These are phyloP conservation scores for Mallotus villosus DNA, from an alignment of 2,797 vertebrate genomes.

Conservation along the genomic window DNA sequence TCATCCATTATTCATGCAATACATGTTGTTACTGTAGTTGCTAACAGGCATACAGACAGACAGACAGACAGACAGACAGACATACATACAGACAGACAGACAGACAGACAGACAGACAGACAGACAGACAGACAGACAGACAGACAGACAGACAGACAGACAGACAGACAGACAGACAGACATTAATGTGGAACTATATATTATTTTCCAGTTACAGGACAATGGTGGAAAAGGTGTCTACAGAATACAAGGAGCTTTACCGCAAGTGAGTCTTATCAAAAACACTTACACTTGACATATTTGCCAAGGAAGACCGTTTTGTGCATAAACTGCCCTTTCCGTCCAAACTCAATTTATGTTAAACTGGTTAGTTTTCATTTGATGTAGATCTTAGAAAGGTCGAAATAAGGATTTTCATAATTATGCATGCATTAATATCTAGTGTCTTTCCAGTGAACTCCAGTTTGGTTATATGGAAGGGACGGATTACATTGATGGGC, in stretches of 20 bases:
- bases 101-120: too few species aligned
- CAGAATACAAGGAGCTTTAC: slow-evolving; percentile 81
- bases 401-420: not conserved
- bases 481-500: slow-evolving; percentile 84
- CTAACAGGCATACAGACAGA: not conserved
- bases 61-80: too few species aligned
- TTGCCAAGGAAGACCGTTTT: too few species aligned
- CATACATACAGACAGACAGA: too few species aligned
- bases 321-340: too few species aligned
- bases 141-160: too few species aligned
- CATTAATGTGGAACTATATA: not conserved
- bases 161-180: too few species aligned
- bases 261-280: slow-evolving; percentile 74
- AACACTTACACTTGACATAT: too few species aligned
- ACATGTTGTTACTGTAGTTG: not conserved
- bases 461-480: slow-evolving; percentile 93
- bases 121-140: too few species aligned
- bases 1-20: not conserved
- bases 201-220: slow-evolving; percentile 75
- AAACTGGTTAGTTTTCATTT: not conserved
- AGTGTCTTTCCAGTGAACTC: slow-evolving; percentile 75
- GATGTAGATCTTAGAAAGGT: not conserved
- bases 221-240: slow-evolving; percentile 84
- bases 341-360: too few species aligned
- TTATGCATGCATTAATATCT: not conserved